Evolutionary conservation across 2,113 vertebrate genomes (phyloP).

Genomic region (Equus quagga): DNA sequence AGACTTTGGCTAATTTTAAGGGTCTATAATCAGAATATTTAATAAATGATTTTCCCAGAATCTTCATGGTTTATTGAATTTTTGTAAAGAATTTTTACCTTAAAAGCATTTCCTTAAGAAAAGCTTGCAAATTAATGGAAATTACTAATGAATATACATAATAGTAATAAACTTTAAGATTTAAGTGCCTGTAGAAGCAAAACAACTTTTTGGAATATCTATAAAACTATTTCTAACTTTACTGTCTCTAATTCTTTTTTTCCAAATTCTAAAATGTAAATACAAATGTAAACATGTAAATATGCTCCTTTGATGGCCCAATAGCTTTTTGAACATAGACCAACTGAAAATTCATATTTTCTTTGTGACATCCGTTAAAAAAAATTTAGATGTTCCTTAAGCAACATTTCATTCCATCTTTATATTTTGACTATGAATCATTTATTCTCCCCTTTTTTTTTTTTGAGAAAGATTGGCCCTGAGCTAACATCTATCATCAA

Average conservation of each 20-base stretch:
- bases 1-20: neutral
- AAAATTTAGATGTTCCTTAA: slow-evolving; percentile 11
- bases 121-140: slow-evolving; percentile 22
- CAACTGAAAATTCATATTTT: slow-evolving; percentile 23
- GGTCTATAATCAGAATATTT: neutral
- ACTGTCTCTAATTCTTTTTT: slow-evolving; percentile 18
- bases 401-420: neutral
- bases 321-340: neutral
- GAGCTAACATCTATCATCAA: too few relatives aligned
- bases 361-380: neutral
- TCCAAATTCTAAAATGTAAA: slow-evolving; percentile 22
- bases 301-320: neutral
- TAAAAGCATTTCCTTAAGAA: slow-evolving; percentile 41
- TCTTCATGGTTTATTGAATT: neutral
- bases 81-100: neutral
- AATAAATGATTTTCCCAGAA: neutral
- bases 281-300: neutral
- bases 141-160: neutral
- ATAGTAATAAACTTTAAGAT: neutral
- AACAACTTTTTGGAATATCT: neutral
- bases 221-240: neutral
- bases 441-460: neutral
- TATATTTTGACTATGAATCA: neutral
- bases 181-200: neutral
- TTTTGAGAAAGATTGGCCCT: too few relatives aligned